Percentiles rank a stretch among this genome's conserved stretches.
phyloP scores from a whole-genome alignment of 1,140 invertebrate genomes.

The Microplitis demolitor region DNA sequence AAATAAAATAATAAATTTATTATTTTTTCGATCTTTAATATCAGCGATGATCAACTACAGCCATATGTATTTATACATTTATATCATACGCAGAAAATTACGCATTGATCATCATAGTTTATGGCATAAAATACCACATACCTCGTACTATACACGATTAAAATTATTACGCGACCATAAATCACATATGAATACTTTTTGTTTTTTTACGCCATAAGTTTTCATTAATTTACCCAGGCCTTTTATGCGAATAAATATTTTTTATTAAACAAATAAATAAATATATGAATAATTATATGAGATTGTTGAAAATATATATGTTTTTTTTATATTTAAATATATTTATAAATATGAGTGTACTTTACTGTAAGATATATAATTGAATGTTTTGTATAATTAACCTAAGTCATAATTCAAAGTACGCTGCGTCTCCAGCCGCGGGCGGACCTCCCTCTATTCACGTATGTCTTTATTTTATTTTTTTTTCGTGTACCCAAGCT shows the following conservation, averaged over 20 bases:
- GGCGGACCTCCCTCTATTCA: constrained; percentile 40
- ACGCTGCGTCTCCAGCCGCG: constrained; percentile 60
- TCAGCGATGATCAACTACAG: not conserved
- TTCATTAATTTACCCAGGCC: too few relatives aligned
- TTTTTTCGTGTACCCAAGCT: too few relatives aligned
- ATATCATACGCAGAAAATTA: not conserved
- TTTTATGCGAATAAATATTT: too few relatives aligned
- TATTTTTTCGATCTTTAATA: too few relatives aligned
- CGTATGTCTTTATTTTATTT: not conserved
- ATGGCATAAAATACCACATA: constrained; percentile 6
- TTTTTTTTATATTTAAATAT: not conserved
- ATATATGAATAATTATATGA: too few relatives aligned
- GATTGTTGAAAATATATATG: too few relatives aligned
- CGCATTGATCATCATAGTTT: constrained; percentile 1
- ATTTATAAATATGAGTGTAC: not conserved
- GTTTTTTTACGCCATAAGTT: not conserved
- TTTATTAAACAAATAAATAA: too few relatives aligned
- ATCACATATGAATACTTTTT: constrained; percentile 7
- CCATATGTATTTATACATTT: not conserved
- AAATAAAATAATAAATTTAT: too few relatives aligned
- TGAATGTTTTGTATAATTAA: constrained; percentile 65
- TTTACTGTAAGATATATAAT: constrained; percentile 55
- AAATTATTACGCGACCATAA: constrained; percentile 28
- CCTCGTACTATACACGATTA: constrained; percentile 10
- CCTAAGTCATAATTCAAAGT: constrained; percentile 61